Evolutionary conservation across 2,113 vertebrate genomes (phyloP).

Genomic region (Tetrao urogallus): DNA sequence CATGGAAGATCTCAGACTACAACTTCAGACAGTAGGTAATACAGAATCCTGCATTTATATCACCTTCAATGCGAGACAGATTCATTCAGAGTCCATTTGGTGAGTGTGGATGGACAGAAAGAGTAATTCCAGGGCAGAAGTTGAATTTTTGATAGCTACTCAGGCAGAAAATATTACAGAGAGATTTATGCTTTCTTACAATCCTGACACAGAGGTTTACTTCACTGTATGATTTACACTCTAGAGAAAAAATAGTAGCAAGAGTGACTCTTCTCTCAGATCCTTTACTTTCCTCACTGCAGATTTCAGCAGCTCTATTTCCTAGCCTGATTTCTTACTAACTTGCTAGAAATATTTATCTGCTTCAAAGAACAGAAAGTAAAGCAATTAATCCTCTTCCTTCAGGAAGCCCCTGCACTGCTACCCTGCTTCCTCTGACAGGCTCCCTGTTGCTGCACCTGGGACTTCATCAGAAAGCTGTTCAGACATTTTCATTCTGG

Average conservation of each 20-base stretch:
- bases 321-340: neutral
- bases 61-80: neutral
- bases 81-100: neutral
- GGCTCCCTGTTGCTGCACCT: conserved; percentile 1
- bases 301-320: conserved; percentile 30
- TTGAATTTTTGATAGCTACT: conserved; percentile 14
- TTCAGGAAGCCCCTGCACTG: neutral
- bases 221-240: neutral
- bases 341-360: conserved; percentile 42
- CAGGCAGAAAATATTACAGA: conserved; percentile 8
- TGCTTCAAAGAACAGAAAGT: conserved; percentile 46
- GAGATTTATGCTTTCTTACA: conserved; percentile 46
- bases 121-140: conserved; percentile 23
- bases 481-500: conserved; percentile 23
- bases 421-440: neutral
- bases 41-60: neutral
- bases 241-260: conserved; percentile 25
- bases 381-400: conserved; percentile 48
- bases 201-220: conserved; percentile 42
- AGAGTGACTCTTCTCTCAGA: neutral
- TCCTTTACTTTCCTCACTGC: neutral
- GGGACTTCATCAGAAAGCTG: neutral
- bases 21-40: neutral
- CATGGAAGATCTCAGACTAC: neutral
- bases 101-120: neutral